These are phyloP conservation scores for Bombus sibiricus DNA, from an alignment of 1,140 invertebrate genomes.

Conservation along the genomic window DNA sequence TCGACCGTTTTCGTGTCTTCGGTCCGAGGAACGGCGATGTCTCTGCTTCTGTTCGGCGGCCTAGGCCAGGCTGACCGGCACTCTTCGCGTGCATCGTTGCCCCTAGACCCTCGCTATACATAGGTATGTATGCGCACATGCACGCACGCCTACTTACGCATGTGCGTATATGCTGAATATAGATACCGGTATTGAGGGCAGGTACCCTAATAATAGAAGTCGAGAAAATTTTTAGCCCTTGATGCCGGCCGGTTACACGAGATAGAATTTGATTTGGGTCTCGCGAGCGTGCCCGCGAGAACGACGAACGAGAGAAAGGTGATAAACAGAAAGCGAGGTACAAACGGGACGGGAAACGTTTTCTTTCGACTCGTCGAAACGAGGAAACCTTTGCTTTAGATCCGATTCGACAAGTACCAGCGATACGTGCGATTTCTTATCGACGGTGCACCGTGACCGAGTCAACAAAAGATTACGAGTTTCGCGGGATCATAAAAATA, in stretches of 20 bases:
- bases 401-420: slow-evolving; percentile 6
- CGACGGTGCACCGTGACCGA: background rate
- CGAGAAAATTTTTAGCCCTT: slow-evolving; percentile 81
- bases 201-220: slow-evolving; percentile 80
- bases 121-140: slow-evolving; percentile 48
- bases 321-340: background rate
- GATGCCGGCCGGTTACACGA: slow-evolving; percentile 70
- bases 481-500: slow-evolving; percentile 33
- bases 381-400: background rate
- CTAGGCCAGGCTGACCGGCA: slow-evolving; percentile 36
- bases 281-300: slow-evolving; percentile 23
- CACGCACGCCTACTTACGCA: slow-evolving; percentile 51
- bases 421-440: slow-evolving; percentile 1
- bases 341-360: background rate
- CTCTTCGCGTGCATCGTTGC: slow-evolving; percentile 20
- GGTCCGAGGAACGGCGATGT: slow-evolving; percentile 20
- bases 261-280: slow-evolving; percentile 62
- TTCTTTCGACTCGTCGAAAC: background rate
- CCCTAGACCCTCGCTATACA: slow-evolving; percentile 57
- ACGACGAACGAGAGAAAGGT: background rate
- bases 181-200: slow-evolving; percentile 80
- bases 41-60: slow-evolving; percentile 16
- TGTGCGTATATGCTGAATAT: slow-evolving; percentile 76
- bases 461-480: slow-evolving; percentile 42
- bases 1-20: slow-evolving; percentile 2